Evolutionary conservation across 2,797 vertebrate genomes (phyloP).

Genomic region (Myotis planiceps): DNA sequence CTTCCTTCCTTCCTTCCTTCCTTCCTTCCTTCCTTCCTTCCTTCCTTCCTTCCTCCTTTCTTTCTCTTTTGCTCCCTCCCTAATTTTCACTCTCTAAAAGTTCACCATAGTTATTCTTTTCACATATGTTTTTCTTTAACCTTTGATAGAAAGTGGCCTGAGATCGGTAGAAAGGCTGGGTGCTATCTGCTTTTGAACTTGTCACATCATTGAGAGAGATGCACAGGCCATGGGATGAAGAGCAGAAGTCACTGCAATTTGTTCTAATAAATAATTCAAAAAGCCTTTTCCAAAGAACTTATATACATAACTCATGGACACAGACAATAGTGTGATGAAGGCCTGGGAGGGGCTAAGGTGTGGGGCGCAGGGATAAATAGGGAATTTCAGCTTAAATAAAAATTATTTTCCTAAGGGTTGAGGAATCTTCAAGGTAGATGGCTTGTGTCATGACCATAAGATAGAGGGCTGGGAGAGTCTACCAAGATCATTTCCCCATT

Average conservation of each 20-base stretch:
- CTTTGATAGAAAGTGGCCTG: constrained; percentile 7
- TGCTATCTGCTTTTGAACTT: neutral
- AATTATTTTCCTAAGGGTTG: neutral
- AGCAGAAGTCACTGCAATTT: neutral
- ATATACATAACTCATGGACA: too few species aligned
- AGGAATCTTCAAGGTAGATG: neutral
- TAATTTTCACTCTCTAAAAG: constrained; percentile 50
- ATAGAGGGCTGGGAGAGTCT: neutral
- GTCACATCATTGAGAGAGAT: neutral
- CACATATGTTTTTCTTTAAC: constrained; percentile 48
- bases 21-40: fast-evolving
- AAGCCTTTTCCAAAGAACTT: neutral
- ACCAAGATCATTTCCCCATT: neutral
- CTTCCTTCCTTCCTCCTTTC: neutral
- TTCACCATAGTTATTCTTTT: constrained; percentile 50
- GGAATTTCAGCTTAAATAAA: constrained; percentile 15
- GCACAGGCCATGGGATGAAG: neutral
- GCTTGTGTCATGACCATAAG: neutral
- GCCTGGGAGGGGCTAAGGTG: too few species aligned
- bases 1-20: neutral
- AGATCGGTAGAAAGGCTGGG: neutral
- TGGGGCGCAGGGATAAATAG: too few species aligned
- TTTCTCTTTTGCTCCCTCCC: neutral
- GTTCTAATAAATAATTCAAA: neutral
- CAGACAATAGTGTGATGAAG: too few species aligned